Conservation (phyloP, 2,113 vertebrate species). For the Amia ocellicauda region DNA sequence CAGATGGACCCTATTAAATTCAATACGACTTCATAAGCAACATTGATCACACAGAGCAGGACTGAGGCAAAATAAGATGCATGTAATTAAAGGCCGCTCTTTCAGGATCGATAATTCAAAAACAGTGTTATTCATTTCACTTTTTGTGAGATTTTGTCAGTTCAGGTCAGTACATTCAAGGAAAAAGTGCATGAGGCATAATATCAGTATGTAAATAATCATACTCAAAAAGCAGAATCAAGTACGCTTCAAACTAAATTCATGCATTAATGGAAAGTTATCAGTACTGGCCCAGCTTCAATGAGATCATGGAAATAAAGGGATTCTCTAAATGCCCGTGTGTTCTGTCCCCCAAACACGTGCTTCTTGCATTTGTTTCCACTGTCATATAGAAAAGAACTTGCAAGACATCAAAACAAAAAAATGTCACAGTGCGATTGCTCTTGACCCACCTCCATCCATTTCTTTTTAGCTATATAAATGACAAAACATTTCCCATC, state of each 20-base stretch:
- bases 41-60: background rate
- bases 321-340: too few species aligned
- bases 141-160: background rate
- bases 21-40: background rate
- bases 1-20: background rate
- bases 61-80: background rate
- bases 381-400: too few species aligned
- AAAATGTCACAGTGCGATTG: background rate
- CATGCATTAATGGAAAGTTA: background rate
- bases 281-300: background rate
- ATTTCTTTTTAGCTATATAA: conserved; percentile 2
- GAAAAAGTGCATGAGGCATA: background rate
- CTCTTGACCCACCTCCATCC: background rate
- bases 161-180: background rate
- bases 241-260: background rate
- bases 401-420: background rate
- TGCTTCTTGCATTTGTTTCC: too few species aligned
- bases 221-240: background rate
- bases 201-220: background rate
- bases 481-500: background rate
- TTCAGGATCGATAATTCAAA: conserved; percentile 2
- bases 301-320: too few species aligned
- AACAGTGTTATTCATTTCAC: background rate
- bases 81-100: background rate
- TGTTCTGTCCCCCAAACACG: too few species aligned